Evolutionary conservation across 2,797 vertebrate genomes (phyloP).

Genomic region (Botia kubotai): DNA sequence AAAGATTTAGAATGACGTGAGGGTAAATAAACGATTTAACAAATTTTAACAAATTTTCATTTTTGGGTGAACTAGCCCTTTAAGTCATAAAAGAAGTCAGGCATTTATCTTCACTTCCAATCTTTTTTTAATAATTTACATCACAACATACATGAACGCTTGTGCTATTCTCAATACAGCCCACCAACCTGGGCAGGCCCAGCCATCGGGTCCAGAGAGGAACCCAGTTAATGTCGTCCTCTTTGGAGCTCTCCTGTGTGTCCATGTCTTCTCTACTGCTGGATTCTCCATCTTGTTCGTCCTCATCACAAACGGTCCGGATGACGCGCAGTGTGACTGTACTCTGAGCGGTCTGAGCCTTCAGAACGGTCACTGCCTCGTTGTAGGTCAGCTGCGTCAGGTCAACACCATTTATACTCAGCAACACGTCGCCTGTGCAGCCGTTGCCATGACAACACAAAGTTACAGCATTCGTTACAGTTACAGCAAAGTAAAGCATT

Average conservation of each 20-base stretch:
- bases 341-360: conserved; percentile 87
- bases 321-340: conserved; percentile 84
- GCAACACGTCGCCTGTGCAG: conserved; percentile 84
- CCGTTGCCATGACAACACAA: conserved; percentile 1
- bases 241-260: conserved; percentile 72
- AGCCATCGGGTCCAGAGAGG: conserved; percentile 92
- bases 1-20: too few relatives aligned
- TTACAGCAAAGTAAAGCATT: not conserved
- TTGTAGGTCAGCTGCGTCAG: conserved; percentile 88
- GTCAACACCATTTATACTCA: conserved; percentile 91
- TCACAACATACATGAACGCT: too few relatives aligned
- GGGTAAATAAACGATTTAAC: too few relatives aligned
- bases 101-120: too few relatives aligned
- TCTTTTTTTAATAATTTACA: too few relatives aligned
- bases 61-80: too few relatives aligned
- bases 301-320: conserved; percentile 79
- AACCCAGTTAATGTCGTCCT: conserved; percentile 84
- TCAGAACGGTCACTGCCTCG: conserved; percentile 88
- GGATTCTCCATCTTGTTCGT: conserved; percentile 71
- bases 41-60: too few relatives aligned
- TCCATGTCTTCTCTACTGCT: conserved; percentile 73
- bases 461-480: not conserved
- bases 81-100: too few relatives aligned
- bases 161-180: not conserved
- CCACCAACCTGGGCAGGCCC: conserved; percentile 84